Conservation (phyloP, 2,888 invertebrate species). For the Agrotis puta region DNA sequence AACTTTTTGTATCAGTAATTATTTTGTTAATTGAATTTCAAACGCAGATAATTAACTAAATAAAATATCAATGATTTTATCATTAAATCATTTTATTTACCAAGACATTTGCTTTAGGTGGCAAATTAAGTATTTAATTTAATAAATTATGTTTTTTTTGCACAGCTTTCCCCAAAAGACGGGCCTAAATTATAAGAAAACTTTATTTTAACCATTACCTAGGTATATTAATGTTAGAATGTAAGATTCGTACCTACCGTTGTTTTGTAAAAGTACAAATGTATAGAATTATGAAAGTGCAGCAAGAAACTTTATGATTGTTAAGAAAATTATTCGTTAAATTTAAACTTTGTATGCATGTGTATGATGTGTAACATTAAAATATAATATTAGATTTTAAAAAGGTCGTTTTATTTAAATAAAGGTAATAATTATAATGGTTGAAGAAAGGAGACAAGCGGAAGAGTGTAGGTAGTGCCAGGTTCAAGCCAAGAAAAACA, state of each 20-base stretch:
- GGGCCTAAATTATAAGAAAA: background rate
- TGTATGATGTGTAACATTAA: conserved; percentile 20
- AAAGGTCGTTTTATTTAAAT: conserved; percentile 24
- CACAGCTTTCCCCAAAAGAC: background rate
- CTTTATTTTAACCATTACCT: background rate
- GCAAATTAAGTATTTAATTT: background rate
- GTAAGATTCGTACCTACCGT: conserved; percentile 29
- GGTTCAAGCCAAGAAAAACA: too few relatives aligned
- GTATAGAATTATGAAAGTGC: conserved; percentile 14
- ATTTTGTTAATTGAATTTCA: background rate
- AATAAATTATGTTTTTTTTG: background rate
- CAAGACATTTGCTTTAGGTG: conserved; percentile 18
- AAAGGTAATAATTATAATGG: too few relatives aligned
- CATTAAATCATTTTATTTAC: background rate
- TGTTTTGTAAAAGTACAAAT: conserved; percentile 47
- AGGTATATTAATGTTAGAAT: background rate
- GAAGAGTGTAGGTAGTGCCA: too few relatives aligned
- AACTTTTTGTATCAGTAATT: too few relatives aligned
- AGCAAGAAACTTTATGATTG: conserved; percentile 4
- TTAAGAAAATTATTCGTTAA: background rate
- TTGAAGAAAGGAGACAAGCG: too few relatives aligned
- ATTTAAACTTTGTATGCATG: conserved; percentile 11
- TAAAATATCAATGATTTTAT: background rate
- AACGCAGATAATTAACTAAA: background rate
- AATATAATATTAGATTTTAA: conserved; percentile 26